Conservation (phyloP, 2,797 vertebrate species). For the Carduelis carduelis region DNA sequence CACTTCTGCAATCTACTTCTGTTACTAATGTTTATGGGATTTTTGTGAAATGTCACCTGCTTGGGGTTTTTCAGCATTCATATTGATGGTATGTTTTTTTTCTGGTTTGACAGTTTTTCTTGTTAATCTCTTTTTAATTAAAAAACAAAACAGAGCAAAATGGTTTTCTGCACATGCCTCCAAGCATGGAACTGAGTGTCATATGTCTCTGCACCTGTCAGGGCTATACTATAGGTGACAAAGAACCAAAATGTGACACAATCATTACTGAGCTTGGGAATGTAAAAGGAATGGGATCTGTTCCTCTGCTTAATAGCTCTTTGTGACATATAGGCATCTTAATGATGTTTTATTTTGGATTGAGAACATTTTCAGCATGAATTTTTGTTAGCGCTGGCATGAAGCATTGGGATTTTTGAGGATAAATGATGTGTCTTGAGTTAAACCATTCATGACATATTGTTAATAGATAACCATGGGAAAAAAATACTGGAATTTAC, state of each 20-base stretch:
- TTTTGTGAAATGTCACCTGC: not conserved
- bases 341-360: not conserved
- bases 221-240: not conserved
- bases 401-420: not conserved
- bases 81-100: not conserved
- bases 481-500: conserved; percentile 3
- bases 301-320: not conserved
- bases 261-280: not conserved
- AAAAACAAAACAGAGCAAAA: not conserved
- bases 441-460: not conserved
- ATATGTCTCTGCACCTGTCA: not conserved
- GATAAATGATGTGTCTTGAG: not conserved
- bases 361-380: not conserved
- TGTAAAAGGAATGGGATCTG: not conserved
- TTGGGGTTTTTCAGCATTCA: not conserved
- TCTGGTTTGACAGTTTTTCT: not conserved
- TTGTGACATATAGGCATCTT: not conserved
- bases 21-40: not conserved
- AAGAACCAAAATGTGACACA: not conserved
- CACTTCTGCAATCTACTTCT: not conserved
- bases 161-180: not conserved
- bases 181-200: not conserved
- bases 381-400: not conserved
- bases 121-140: conserved; percentile 9
- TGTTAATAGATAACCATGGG: not conserved